A percentile compares a stretch with the other conserved stretches of the same genome.
Conservation (phyloP, 2,797 vertebrate species). For the Anniella stebbinsi region DNA sequence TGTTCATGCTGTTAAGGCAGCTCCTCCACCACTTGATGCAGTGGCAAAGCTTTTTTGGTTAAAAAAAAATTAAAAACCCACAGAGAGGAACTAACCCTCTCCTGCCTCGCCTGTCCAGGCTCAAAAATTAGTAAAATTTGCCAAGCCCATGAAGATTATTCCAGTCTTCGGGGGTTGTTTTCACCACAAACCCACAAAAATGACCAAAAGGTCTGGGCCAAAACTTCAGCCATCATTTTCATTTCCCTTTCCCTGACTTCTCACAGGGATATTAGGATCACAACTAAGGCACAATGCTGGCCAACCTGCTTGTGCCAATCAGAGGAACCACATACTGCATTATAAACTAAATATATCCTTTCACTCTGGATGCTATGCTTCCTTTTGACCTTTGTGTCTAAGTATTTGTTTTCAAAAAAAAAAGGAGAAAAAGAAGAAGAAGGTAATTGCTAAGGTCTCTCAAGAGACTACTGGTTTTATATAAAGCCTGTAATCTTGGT, state of each 20-base stretch:
- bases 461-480: conserved; percentile 32
- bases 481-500: conserved; percentile 28
- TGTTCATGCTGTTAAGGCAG: neutral
- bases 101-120: neutral
- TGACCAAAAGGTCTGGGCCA: neutral
- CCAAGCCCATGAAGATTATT: neutral
- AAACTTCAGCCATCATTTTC: neutral
- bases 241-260: neutral
- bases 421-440: neutral
- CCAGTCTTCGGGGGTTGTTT: neutral
- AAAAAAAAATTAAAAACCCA: neutral
- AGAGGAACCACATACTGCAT: conserved; percentile 21
- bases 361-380: conserved; percentile 11
- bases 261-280: neutral
- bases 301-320: conserved; percentile 7
- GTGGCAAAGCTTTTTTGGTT: neutral
- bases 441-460: conserved; percentile 17
- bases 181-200: neutral
- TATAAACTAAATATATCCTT: conserved; percentile 37
- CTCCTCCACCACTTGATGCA: neutral
- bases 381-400: conserved; percentile 21
- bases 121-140: neutral
- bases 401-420: neutral
- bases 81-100: neutral
- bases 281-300: conserved; percentile 14